These are phyloP conservation scores for Netelia inedita DNA, from an alignment of 2,888 invertebrate genomes.

Conservation along the genomic window DNA sequence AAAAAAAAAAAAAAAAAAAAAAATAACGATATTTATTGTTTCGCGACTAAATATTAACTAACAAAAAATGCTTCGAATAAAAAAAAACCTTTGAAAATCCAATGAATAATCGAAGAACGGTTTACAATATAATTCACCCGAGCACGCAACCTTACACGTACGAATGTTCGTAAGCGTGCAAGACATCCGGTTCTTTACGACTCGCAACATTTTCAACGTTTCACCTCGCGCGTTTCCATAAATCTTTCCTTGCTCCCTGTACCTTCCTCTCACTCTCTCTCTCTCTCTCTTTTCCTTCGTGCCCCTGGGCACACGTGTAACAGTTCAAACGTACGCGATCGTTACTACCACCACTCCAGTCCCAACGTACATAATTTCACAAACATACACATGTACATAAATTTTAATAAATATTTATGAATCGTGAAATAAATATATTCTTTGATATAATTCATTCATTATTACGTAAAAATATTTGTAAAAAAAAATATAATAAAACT, in stretches of 20 bases:
- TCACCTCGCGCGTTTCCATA: conserved; percentile 50
- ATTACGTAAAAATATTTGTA: too few relatives aligned
- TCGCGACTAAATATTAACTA: too few relatives aligned
- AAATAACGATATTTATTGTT: too few relatives aligned
- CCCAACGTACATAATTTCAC: conserved; percentile 6
- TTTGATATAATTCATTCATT: too few relatives aligned
- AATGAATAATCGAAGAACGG: too few relatives aligned
- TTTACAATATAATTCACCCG: too few relatives aligned
- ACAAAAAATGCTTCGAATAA: too few relatives aligned
- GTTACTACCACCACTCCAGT: conserved; percentile 9
- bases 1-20: background rate
- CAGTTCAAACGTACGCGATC: conserved; percentile 45
- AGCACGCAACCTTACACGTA: background rate
- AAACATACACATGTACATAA: conserved; percentile 9
- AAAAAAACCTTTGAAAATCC: too few relatives aligned
- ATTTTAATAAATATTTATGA: conserved; percentile 17
- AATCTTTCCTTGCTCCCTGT: conserved; percentile 48
- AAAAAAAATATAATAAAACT: too few relatives aligned
- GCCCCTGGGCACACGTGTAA: background rate
- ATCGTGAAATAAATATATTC: background rate
- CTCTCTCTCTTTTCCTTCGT: conserved; percentile 9
- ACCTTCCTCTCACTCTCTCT: conserved; percentile 1
- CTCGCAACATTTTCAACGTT: conserved; percentile 55
- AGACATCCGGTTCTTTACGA: conserved; percentile 65
- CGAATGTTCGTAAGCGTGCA: background rate